A percentile compares a stretch with the other conserved stretches of the same genome.
Conservation (phyloP, 2,797 vertebrate genomes). For the Protosalanx chinensis region DNA sequence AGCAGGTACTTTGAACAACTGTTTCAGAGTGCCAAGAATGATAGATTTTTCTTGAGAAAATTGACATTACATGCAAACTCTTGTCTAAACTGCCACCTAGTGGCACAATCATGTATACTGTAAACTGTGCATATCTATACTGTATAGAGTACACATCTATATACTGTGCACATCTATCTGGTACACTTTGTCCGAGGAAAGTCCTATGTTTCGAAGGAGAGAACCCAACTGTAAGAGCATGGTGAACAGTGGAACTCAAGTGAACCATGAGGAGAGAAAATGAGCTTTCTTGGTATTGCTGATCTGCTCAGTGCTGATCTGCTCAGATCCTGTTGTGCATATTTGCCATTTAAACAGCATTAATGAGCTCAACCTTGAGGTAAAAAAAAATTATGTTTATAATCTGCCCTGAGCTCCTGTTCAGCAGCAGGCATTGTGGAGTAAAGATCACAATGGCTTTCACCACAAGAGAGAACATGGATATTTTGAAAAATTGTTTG, state of each 20-base stretch:
- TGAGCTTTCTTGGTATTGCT: not conserved
- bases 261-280: not conserved
- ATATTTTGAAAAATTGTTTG: constrained; percentile 12
- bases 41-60: not conserved
- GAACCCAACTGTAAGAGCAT: not conserved
- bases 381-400: not conserved
- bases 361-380: too few species aligned
- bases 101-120: too few species aligned
- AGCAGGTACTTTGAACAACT: not conserved
- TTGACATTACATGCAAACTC: not conserved
- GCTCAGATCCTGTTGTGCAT: constrained; percentile 3
- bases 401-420: not conserved
- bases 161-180: too few species aligned
- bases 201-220: not conserved
- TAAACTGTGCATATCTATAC: too few species aligned
- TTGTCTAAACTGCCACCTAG: not conserved
- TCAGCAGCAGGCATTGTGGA: not conserved
- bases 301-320: constrained; percentile 1
- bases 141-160: too few species aligned
- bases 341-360: not conserved
- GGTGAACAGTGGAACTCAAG: not conserved
- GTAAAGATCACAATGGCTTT: not conserved
- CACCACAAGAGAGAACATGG: not conserved
- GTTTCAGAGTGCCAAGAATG: too few species aligned
- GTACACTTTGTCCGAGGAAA: too few species aligned